Evolutionary conservation across 2,797 vertebrate genomes (phyloP), one percentile per base, ranked within the genome.

Genomic region (Anguilla megastoma): DNA sequence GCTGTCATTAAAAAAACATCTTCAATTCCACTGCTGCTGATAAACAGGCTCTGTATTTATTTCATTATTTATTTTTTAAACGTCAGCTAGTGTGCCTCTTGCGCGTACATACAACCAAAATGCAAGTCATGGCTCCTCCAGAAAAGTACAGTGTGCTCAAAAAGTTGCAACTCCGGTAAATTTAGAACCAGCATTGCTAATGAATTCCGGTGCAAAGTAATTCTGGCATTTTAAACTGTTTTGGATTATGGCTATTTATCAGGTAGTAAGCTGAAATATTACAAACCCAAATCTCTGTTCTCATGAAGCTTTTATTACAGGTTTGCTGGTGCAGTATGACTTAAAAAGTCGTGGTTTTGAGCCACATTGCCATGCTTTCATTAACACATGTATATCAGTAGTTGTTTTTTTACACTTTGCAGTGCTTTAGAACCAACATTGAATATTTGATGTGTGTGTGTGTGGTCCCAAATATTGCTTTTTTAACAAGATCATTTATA

Each of bases 11-110:
- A 41, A 93, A 94, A 94, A 92, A 90, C 92, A 74, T 93, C 90
- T 94, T 93, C 93, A 94, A 94, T 94, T 90, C 91, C 92, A 91
- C 92, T 93, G 93, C 92, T 91, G 92, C 92, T 94, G 92, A 93
- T 93, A 94, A 95, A 95, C 94, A 91, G 88, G 90, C 90, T 92
- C 92, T 92, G 93, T 94, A 92, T 93, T 90, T 45, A 45, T 45
- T 45, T 45, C 0, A 45, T 45, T 45, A 45, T 92, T 94, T 30
- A 90, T 91, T 89, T 63, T 87, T 63, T 41, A 90, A 87, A 87
- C 30, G 83, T 36, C 18, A 66, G 91, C 36, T 71, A 10, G 30
- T 79, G 12, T 27, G 60, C 24, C 60, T 86, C 45, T 30, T 74
- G 27, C 2, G 71, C 21, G 8, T 71, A 69, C 69, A 63, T 36